These are phyloP conservation scores for Danio albolineatus DNA, from an alignment of 2,797 vertebrate genomes.

Conservation along the genomic window DNA sequence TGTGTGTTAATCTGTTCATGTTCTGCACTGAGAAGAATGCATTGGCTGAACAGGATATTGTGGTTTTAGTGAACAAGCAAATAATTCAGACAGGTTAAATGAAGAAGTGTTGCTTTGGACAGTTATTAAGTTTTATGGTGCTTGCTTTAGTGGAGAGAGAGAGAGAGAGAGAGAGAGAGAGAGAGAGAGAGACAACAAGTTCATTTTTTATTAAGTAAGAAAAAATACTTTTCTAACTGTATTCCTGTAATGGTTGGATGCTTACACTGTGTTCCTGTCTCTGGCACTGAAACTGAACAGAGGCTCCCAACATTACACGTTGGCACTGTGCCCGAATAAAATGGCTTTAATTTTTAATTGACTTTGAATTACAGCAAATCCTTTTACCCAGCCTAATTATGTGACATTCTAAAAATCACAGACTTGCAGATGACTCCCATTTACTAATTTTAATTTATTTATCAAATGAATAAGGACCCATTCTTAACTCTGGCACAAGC, in stretches of 20 bases:
- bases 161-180: not conserved
- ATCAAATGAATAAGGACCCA: slow-evolving; percentile 9
- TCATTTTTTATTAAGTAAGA: not conserved
- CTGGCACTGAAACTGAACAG: slow-evolving; percentile 3
- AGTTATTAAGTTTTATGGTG: not conserved
- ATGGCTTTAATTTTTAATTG: slow-evolving; percentile 45
- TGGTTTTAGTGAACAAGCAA: not conserved
- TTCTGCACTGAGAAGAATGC: not conserved
- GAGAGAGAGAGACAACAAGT: not conserved
- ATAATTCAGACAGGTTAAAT: not conserved
- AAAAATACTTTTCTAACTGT: not conserved
- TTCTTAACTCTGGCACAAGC: slow-evolving; percentile 24
- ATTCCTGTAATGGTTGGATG: not conserved
- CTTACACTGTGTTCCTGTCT: slow-evolving; percentile 1
- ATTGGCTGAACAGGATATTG: not conserved
- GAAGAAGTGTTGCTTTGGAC: not conserved
- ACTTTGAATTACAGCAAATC: slow-evolving; percentile 41
- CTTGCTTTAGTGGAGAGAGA: not conserved
- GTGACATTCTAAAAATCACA: slow-evolving; percentile 26
- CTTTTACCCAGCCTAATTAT: slow-evolving; percentile 37
- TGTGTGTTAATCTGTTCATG: not conserved
- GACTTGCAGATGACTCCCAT: slow-evolving; percentile 24
- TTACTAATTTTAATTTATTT: slow-evolving; percentile 26
- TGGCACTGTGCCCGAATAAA: slow-evolving; percentile 39
- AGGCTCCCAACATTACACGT: slow-evolving; percentile 28